These are phyloP conservation scores for Eospalax fontanierii DNA, from an alignment of 2,797 vertebrate species.

Conservation along the genomic window DNA sequence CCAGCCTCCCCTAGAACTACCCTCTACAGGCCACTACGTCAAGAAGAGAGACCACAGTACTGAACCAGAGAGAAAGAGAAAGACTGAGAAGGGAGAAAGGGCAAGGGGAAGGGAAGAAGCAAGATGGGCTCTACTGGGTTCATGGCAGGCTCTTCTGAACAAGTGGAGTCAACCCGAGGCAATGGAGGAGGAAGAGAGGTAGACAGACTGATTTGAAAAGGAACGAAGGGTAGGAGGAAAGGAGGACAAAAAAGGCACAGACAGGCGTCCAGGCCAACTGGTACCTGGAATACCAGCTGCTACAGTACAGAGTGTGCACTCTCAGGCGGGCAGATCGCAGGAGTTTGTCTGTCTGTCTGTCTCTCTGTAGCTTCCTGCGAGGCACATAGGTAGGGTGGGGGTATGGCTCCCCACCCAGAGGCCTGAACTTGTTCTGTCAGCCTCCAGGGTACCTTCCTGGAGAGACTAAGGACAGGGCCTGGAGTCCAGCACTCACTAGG, in stretches of 20 bases:
- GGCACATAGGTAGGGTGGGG: constrained; percentile 79
- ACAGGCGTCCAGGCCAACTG: constrained; percentile 89
- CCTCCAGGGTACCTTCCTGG: constrained; percentile 87
- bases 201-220: constrained; percentile 74
- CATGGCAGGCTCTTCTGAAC: constrained; percentile 61
- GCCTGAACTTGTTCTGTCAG: constrained; percentile 86
- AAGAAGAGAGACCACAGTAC: constrained; percentile 88
- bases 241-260: constrained; percentile 79
- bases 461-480: constrained; percentile 80
- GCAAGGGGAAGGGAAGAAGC: not conserved
- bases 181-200: constrained; percentile 83
- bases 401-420: constrained; percentile 84
- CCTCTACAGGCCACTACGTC: constrained; percentile 70
- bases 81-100: constrained; percentile 62
- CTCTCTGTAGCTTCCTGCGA: constrained; percentile 89
- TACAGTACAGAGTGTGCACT: constrained; percentile 87
- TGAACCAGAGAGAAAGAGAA: constrained; percentile 84
- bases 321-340: constrained; percentile 87
- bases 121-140: not conserved
- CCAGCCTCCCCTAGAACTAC: constrained; percentile 74
- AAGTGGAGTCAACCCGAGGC: constrained; percentile 73
- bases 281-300: constrained; percentile 91
- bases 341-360: constrained; percentile 84
- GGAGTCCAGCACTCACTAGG: constrained; percentile 82
- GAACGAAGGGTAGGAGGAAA: constrained; percentile 71